Evolutionary conservation across 2,113 vertebrate genomes (phyloP).

Genomic region (Pao palembangensis): DNA sequence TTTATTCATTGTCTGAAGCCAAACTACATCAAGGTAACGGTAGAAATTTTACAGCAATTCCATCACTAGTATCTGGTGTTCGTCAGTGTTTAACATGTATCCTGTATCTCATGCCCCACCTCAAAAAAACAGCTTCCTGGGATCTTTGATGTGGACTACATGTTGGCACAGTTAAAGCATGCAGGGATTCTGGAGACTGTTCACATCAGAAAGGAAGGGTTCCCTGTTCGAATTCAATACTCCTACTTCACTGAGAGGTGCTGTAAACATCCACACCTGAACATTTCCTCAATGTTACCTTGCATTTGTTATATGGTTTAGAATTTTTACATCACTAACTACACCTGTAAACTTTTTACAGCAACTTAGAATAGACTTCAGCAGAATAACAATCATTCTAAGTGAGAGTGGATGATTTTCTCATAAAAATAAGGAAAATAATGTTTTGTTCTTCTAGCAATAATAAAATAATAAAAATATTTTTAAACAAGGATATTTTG

Average conservation of each 20-base stretch:
- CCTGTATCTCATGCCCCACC: background rate
- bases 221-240: conserved; percentile 80
- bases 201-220: conserved; percentile 79
- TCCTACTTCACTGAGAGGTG: conserved; percentile 82
- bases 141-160: conserved; percentile 85
- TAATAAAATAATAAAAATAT: no score
- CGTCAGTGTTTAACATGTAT: background rate
- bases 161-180: conserved; percentile 82
- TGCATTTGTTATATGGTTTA: no score
- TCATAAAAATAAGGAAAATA: no score
- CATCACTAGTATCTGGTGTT: background rate
- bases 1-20: conserved; percentile 86
- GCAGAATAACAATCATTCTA: no score
- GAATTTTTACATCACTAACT: no score
- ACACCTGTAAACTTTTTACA: no score
- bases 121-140: conserved; percentile 73
- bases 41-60: background rate
- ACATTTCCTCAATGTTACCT: no score
- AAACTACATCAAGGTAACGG: conserved; percentile 82
- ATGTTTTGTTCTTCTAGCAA: no score
- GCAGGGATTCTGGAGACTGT: conserved; percentile 83
- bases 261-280: background rate
- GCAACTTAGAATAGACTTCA: no score
- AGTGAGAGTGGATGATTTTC: no score
- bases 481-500: no score